These are phyloP conservation scores for Perccottus glenii DNA, from an alignment of 2,113 vertebrate genomes.

Conservation along the genomic window DNA sequence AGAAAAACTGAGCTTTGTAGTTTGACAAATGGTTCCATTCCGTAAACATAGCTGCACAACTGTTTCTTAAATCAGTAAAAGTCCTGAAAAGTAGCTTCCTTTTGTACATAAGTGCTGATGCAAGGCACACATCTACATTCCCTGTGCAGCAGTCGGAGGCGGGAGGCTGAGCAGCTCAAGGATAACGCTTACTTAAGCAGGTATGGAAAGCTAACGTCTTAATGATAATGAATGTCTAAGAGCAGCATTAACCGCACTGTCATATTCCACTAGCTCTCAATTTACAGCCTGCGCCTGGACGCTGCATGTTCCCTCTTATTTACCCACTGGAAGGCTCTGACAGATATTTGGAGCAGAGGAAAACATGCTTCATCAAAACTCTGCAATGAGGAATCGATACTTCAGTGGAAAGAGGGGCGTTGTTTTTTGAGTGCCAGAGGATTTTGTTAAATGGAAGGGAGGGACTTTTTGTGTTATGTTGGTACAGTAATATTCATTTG, in stretches of 20 bases:
- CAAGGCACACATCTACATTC: constrained; percentile 34
- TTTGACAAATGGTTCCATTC: no score
- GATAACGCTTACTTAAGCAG: constrained; percentile 66
- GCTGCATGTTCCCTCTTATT: constrained; percentile 46
- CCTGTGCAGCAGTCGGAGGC: constrained; percentile 7
- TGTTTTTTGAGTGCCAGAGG: no score
- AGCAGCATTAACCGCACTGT: constrained; percentile 53
- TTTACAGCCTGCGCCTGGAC: constrained; percentile 32
- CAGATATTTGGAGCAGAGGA: neutral
- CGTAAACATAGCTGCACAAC: constrained; percentile 14
- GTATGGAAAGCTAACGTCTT: constrained; percentile 56
- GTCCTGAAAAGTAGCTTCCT: constrained; percentile 32
- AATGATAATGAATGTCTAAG: constrained; percentile 71
- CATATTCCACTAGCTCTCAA: constrained; percentile 47
- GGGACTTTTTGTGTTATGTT: no score
- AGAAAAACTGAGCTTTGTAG: no score
- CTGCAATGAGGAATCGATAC: neutral
- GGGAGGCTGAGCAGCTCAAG: constrained; percentile 44
- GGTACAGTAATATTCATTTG: no score
- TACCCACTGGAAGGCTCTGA: constrained; percentile 17
- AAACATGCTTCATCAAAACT: constrained; percentile 30
- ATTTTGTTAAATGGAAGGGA: no score
- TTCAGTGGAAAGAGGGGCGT: no score
- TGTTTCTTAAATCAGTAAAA: constrained; percentile 47
- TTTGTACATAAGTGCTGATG: constrained; percentile 64